These are phyloP conservation scores for Nasalis larvatus DNA, from an alignment of 2,113 vertebrate genomes.

Conservation along the genomic window DNA sequence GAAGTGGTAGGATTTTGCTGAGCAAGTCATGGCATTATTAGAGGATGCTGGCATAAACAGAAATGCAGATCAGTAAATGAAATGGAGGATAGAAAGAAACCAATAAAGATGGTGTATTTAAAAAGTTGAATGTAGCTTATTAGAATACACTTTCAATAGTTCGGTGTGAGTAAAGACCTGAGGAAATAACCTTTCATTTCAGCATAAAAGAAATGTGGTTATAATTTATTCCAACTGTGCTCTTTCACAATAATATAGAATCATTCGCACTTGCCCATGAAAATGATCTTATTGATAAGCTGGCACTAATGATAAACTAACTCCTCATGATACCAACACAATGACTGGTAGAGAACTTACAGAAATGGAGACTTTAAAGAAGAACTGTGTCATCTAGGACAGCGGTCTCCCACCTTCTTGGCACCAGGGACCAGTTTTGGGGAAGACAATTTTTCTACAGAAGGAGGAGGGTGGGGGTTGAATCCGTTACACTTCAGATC, in stretches of 20 bases:
- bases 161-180: constrained; percentile 60
- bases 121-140: constrained; percentile 67
- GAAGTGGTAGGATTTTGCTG: constrained; percentile 74
- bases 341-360: neutral
- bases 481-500: no score
- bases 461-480: no score
- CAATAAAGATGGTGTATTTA: constrained; percentile 58
- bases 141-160: constrained; percentile 55
- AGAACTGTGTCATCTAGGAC: neutral
- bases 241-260: constrained; percentile 56
- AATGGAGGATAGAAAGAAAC: constrained; percentile 62
- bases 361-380: constrained; percentile 5
- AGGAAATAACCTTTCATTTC: constrained; percentile 64
- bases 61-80: constrained; percentile 69
- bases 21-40: constrained; percentile 73
- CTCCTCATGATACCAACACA: constrained; percentile 8
- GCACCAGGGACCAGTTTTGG: no score
- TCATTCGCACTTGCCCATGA: constrained; percentile 38
- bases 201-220: constrained; percentile 63
- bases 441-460: no score
- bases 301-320: constrained; percentile 52
- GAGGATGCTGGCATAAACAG: constrained; percentile 71
- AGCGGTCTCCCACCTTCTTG: no score
- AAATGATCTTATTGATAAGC: constrained; percentile 60
- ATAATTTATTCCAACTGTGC: constrained; percentile 62